Conservation (phyloP, 2,888 invertebrate genomes). For the Glaucopsyche alexis region DNA sequence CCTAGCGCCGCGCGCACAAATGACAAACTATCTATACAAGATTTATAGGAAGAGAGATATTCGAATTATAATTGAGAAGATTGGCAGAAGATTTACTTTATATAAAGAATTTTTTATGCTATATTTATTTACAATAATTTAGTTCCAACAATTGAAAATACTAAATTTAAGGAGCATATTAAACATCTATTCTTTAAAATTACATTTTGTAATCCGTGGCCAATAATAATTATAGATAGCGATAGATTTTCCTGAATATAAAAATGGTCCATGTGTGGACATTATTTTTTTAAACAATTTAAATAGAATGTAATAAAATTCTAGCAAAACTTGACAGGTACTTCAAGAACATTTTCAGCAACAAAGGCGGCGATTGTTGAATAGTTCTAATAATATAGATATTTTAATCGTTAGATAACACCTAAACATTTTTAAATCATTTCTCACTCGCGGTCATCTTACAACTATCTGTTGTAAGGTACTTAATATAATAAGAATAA, state of each 20-base stretch:
- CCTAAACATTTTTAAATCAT: too few species aligned
- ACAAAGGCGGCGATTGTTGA: too few species aligned
- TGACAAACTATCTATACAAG: neutral
- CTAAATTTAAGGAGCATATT: neutral
- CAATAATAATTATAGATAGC: neutral
- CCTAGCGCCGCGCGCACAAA: too few species aligned
- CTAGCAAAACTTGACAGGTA: too few species aligned
- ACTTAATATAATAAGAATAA: too few species aligned
- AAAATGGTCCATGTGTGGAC: neutral
- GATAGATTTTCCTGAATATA: neutral
- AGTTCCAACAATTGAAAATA: neutral
- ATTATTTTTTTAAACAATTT: too few species aligned
- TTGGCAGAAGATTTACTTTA: neutral
- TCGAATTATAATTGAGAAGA: neutral
- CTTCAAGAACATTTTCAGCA: too few species aligned
- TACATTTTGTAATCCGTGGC: neutral
- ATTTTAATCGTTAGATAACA: too few species aligned
- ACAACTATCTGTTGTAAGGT: too few species aligned
- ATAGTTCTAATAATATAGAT: too few species aligned
- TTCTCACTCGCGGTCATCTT: too few species aligned
- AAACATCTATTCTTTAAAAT: neutral
- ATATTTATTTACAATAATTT: conserved; percentile 4
- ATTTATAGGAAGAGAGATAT: conserved; percentile 11
- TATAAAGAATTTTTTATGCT: neutral
- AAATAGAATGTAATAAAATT: too few species aligned